Conservation (phyloP, 2,888 invertebrate genomes). For the Lepidocyrtinus sp. region DNA sequence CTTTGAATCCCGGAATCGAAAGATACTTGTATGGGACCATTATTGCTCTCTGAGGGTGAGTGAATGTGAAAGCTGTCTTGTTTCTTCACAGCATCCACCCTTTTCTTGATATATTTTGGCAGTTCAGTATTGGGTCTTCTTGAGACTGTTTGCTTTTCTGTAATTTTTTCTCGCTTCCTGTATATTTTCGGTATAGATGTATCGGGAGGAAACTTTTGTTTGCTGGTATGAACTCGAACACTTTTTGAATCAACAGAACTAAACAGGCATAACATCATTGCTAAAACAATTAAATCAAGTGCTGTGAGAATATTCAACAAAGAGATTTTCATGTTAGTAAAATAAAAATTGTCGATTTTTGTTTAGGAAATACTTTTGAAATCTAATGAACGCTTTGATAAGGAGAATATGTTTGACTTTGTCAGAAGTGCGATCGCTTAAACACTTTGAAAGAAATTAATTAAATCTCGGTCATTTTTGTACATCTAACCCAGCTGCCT, state of each 20-base stretch:
- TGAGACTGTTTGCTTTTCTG: constrained; percentile 24
- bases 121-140: background rate
- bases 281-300: background rate
- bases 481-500: too few species aligned
- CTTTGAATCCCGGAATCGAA: constrained; percentile 30
- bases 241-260: constrained; percentile 3
- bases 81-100: background rate
- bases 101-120: background rate
- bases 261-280: too few species aligned
- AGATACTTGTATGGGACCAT: constrained; percentile 9
- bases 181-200: background rate
- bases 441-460: too few species aligned
- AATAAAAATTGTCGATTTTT: background rate
- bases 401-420: too few species aligned
- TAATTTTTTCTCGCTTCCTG: constrained; percentile 12
- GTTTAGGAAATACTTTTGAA: too few species aligned
- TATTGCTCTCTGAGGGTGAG: background rate
- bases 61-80: too few species aligned
- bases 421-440: too few species aligned
- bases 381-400: too few species aligned
- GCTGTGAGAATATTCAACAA: background rate
- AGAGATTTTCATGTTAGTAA: background rate
- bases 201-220: background rate
- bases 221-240: background rate
- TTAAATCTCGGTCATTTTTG: too few species aligned